A percentile compares a stretch with the other conserved stretches of the same genome.
Conservation (phyloP, 2,797 vertebrate species). For the Mormyrops attenuatus region DNA sequence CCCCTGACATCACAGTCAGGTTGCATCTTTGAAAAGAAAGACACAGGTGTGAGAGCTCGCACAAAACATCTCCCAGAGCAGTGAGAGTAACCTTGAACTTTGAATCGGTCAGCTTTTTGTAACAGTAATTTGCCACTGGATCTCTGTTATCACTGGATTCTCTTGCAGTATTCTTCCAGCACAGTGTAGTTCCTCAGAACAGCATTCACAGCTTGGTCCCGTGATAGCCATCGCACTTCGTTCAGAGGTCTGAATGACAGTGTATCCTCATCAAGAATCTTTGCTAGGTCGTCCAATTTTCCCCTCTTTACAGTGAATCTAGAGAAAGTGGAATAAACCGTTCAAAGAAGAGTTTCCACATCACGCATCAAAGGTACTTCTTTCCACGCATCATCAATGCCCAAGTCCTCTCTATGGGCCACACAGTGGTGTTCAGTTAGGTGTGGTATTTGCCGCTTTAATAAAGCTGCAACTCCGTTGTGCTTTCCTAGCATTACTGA, state of each 20-base stretch:
- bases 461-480: background rate
- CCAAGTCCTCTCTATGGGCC: background rate
- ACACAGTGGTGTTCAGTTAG: background rate
- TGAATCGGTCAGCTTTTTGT: conserved; percentile 33
- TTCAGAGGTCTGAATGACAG: conserved; percentile 36
- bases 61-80: conserved; percentile 37
- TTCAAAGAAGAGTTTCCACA: background rate
- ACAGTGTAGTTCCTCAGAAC: conserved; percentile 41
- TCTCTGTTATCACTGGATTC: conserved; percentile 32
- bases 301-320: background rate
- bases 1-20: conserved; percentile 36
- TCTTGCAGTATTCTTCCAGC: conserved; percentile 33
- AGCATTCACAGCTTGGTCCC: conserved; percentile 36
- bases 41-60: conserved; percentile 31
- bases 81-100: conserved; percentile 30
- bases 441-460: background rate
- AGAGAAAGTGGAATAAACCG: background rate
- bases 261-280: conserved; percentile 29
- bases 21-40: conserved; percentile 37
- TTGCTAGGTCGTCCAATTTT: background rate
- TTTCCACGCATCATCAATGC: background rate
- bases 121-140: conserved; percentile 34
- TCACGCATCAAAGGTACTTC: background rate
- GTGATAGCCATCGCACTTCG: conserved; percentile 31
- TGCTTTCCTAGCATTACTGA: background rate